Evolutionary conservation across 30 jellyfish, hydroid and myxozoan species (phyloP), one percentile per base, ranked within the genome.

Genomic region (Clytia hemisphaerica): DNA sequence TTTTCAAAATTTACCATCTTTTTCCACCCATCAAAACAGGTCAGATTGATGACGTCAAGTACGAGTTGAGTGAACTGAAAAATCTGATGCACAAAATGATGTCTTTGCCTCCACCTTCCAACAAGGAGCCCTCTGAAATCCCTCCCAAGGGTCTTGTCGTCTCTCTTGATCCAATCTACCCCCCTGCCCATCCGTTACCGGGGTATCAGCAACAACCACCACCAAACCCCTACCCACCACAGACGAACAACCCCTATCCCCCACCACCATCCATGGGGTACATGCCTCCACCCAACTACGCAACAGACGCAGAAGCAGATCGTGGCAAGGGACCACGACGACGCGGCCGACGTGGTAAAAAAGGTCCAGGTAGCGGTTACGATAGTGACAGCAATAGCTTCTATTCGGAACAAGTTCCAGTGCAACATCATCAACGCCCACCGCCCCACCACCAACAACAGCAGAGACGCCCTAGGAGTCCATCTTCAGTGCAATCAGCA

Each of bases 311-410:
- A 2, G 97, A 80, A 37, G 71, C 45, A 22, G 55, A 42, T 1
- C 92, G 81, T 5, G 38, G 32, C 4, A 37, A 30, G 3, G 27
- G 77, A 16, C 45, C 63, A 18, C 37, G 77, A 38, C 60, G 80
- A 4, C 21, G 63, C 31, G 28, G 86, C 16, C 72, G 86, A 14
- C 81, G 86, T 12, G 83, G 86, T 6, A 42, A 48, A 46, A 44
- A 50, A 0, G 45, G 84, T 27, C 74, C 36, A 7, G 74, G 78
- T 10, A 70, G 85, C 49, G 99, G 87, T 18, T 72, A 91, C 58
- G 99, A 91, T 6, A 91, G 99, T 71, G 99, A 91, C 63, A 77
- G 76, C 25, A 65, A 77, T 71, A 91, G 99, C 62, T 72, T 90
- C 24, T 72, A 53, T 45, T 91, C 95, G 5, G 99, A 91, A 75